Percentiles rank a stretch among this genome's conserved stretches.
phyloP scores from a whole-genome alignment of 2,888 invertebrate genomes.

The Drosophila suboccidentalis region DNA sequence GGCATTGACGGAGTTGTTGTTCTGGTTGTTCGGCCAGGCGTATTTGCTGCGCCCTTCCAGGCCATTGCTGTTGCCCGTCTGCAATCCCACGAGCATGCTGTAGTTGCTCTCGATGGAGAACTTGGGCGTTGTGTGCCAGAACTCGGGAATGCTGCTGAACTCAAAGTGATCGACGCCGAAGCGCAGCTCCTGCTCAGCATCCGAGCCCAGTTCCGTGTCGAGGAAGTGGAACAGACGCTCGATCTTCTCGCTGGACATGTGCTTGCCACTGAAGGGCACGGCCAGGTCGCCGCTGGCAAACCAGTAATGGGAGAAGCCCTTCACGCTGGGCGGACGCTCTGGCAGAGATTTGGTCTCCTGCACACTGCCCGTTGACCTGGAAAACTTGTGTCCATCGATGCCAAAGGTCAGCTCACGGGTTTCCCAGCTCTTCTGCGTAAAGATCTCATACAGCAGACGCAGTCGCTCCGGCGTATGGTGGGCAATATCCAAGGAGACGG shows the following conservation, averaged over 20 bases:
- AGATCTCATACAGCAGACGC: slow-evolving; percentile 79
- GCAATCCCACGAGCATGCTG: slow-evolving; percentile 82
- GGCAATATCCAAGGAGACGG: slow-evolving; percentile 72
- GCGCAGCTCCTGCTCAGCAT: slow-evolving; percentile 52
- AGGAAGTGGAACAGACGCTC: slow-evolving; percentile 77
- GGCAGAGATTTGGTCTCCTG: slow-evolving; percentile 35
- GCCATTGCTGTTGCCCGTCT: slow-evolving; percentile 74
- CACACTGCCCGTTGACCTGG: neutral
- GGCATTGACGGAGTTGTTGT: slow-evolving; percentile 53
- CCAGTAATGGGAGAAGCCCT: slow-evolving; percentile 83
- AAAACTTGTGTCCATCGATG: slow-evolving; percentile 82
- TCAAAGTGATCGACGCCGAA: slow-evolving; percentile 83
- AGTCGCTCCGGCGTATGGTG: slow-evolving; percentile 66
- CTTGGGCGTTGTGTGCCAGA: slow-evolving; percentile 64
- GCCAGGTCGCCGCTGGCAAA: slow-evolving; percentile 81
- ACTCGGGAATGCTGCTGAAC: slow-evolving; percentile 78
- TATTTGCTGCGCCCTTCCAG: slow-evolving; percentile 77
- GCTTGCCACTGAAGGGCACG: slow-evolving; percentile 81
- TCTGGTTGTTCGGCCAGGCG: slow-evolving; percentile 76
- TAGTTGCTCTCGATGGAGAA: slow-evolving; percentile 82
- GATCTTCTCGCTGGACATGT: slow-evolving; percentile 69
- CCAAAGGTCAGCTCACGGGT: slow-evolving; percentile 79
- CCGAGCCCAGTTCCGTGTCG: slow-evolving; percentile 49
- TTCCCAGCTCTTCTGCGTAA: slow-evolving; percentile 78
- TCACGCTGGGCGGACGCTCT: slow-evolving; percentile 52